Evolutionary conservation across 2,888 invertebrate species (phyloP), one percentile per base, ranked within the genome.

Genomic region (Papilio gigon): DNA sequence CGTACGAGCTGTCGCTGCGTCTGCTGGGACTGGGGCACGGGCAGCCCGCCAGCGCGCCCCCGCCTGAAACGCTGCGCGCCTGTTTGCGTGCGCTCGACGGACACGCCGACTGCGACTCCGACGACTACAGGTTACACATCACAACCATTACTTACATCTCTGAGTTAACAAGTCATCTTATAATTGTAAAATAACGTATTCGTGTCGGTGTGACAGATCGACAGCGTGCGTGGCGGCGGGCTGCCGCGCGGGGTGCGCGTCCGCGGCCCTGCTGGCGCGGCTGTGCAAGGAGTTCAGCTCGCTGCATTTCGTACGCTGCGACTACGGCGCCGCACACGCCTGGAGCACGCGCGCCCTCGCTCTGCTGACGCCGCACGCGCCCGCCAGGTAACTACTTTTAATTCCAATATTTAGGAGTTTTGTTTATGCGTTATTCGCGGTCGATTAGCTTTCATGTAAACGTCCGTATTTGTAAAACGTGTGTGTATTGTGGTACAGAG

Each of bases 231-330:
- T 65, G 60, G 66, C 63, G 65, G 71, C 62, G 42, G 70, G 67
- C 20, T 73, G 73, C 67, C 75, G 78, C 20, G 75, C 77, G 33
- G 14, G 81, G 75, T 65, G 67, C 67, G 64, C 59, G 22, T 37
- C 70, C 69, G 68, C 78, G 60, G 84, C 88, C 72, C 85, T 94
- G 73, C 81, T 90, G 73, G 96, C 97, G 75, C 95, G 95, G 65
- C 93, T 97, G 50, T 97, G 95, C 86, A 94, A 96, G 74, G 96
- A 97, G 90, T 96, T 97, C 87, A 96, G 97, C 77, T 93, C 95
- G 75, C 93, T 97, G 79, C 95, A 95, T 91, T 97, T 96, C 90
- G 95, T 95, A 80, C 94, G 96, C 81, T 97, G 97, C 88, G 96
- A 97, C 93, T 98, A 97, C 89, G 95, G 95, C 85, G 96, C 96